Percentiles rank a stretch among this genome's conserved stretches.
Evolutionary conservation across 2,888 invertebrate genomes (phyloP).

Genomic region (Plemyria rubiginata): DNA sequence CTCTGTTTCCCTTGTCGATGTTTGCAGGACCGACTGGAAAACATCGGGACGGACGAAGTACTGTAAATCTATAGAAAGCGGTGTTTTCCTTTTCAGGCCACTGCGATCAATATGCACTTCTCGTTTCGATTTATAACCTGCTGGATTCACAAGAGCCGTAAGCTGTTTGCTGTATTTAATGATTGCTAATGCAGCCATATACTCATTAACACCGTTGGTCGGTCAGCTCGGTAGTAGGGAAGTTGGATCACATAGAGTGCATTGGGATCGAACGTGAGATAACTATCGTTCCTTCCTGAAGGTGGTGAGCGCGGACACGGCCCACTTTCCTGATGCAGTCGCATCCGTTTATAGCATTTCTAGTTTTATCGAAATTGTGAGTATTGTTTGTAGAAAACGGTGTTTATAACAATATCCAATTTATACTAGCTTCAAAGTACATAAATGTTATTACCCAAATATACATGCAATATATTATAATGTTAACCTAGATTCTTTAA

Average conservation of each 20-base stretch:
- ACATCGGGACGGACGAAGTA: constrained; percentile 4
- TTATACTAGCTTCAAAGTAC: background rate
- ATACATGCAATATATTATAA: too few species aligned
- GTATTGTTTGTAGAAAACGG: constrained; percentile 50
- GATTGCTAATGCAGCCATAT: constrained; percentile 33
- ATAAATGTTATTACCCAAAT: background rate
- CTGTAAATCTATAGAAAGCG: constrained; percentile 27
- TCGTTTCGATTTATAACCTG: constrained; percentile 20
- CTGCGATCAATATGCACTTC: constrained; percentile 26
- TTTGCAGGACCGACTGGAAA: constrained; percentile 10
- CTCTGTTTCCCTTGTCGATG: background rate
- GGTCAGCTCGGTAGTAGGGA: constrained; percentile 43
- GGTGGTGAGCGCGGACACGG: constrained; percentile 58
- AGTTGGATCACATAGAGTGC: constrained; percentile 51
- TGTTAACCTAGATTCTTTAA: background rate
- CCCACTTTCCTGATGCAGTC: constrained; percentile 75
- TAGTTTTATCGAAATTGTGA: constrained; percentile 56
- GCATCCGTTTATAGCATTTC: constrained; percentile 68
- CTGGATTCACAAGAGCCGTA: constrained; percentile 17
- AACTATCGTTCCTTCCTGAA: constrained; percentile 57
- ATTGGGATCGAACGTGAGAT: constrained; percentile 61
- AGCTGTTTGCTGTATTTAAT: constrained; percentile 30
- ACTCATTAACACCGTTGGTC: constrained; percentile 51
- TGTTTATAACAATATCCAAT: too few species aligned
- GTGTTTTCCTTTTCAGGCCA: constrained; percentile 23